Base-by-base conservation (phyloP, 2,113 vertebrate species). In the Emydocephalus ijimae region DNA sequence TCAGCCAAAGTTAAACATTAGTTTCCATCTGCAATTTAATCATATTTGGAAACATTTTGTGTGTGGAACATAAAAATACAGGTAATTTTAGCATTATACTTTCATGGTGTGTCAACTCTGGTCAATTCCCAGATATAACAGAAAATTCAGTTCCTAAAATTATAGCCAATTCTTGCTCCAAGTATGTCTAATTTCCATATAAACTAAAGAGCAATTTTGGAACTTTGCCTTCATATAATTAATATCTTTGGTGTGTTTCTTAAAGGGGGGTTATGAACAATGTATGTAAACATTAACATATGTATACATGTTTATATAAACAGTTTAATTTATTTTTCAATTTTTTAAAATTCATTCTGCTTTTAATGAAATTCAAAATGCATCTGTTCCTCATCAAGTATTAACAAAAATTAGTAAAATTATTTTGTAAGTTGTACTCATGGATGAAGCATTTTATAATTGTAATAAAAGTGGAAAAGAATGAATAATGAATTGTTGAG, bases 121-220 rank as follows among this genome's bases (percentile, higher is more conserved):
- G 10, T 90, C 89, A 69, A 12, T 95, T 95, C 23, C 92, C 55
- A 90, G 55, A 85, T 9, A 90, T 10, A 15, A 90, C 11, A 89
- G 92, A 12, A 2, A 26, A 5, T 81, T 74, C 61, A 89, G 20
- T 64, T 50, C 48, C 55, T 39, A 92, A 93, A 56, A 54, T 12
- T 90, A 93, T 89, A 92, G 43, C 29, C 91, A 43, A 15, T 64
- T 89, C n/a, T 89, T 56, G 86, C n/a, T 26, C 4, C 0, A 15
- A 23, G 15, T 55, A 7, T 20, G 7, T 20, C 48, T 29, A 24
- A 8, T 61, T 39, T 95, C 2, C 85, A 12, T 85, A 29, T 74
- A 20, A 61, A 61, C 26, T 45, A 89, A 94, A 61, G 9, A 87
- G 26, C 7, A 88, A 20, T 45, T 20, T 2, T 29, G 34, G 15